Evolutionary conservation across 35 echinoderm and acorn worm species (phyloP).

Genomic region (Ophiothrix spiculata): DNA sequence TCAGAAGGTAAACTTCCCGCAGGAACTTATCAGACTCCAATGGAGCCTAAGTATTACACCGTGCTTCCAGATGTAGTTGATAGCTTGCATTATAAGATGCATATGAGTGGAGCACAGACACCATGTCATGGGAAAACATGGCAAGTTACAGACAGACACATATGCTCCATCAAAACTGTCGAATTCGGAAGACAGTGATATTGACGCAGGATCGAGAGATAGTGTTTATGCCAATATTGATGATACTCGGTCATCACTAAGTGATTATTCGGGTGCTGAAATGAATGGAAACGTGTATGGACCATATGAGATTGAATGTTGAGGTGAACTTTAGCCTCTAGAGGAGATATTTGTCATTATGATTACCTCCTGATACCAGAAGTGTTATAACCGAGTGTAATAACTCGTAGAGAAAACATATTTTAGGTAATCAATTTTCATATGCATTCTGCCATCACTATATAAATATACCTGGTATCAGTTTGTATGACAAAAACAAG

Average conservation of each 20-base stretch:
- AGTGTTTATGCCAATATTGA: conserved; percentile 1
- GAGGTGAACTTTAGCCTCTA: no score
- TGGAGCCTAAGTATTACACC: not conserved
- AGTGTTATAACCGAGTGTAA: no score
- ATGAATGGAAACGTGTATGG: not conserved
- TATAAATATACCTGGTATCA: no score
- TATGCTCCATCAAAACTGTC: not conserved
- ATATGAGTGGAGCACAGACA: not conserved
- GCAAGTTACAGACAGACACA: not conserved
- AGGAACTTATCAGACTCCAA: not conserved
- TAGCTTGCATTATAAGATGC: not conserved
- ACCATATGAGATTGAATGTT: not conserved
- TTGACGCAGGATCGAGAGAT: not conserved
- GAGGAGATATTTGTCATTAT: no score
- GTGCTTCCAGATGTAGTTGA: conserved; percentile 7
- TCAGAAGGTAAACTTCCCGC: not conserved
- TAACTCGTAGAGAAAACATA: no score
- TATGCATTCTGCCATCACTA: no score
- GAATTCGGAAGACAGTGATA: not conserved
- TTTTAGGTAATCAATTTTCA: no score
- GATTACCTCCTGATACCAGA: no score
- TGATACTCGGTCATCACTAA: not conserved
- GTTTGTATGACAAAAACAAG: no score
- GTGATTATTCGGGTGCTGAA: not conserved
- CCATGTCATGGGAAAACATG: not conserved